Percentiles rank a stretch among this genome's conserved stretches.
phyloP scores from a whole-genome alignment of 2,797 vertebrate species.

The Brotula barbata region DNA sequence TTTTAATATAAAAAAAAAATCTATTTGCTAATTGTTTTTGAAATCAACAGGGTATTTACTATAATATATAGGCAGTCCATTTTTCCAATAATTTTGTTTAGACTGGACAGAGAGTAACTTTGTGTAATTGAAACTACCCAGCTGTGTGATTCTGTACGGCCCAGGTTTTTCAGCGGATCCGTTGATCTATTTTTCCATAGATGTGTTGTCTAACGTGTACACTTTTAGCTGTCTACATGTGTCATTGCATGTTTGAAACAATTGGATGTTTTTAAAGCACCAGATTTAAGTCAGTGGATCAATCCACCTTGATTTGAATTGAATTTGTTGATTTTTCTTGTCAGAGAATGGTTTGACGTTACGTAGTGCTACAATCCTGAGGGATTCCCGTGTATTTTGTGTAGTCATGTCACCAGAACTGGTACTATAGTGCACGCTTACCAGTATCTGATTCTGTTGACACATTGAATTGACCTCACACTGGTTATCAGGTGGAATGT shows the following conservation, averaged over 20 bases:
- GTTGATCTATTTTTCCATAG: constrained; percentile 49
- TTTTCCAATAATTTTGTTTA: constrained; percentile 63
- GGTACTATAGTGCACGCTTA: neutral
- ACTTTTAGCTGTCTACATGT: constrained; percentile 34
- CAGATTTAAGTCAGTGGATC: constrained; percentile 33
- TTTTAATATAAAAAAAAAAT: constrained; percentile 87
- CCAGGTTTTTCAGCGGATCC: constrained; percentile 39
- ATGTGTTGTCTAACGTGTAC: constrained; percentile 51
- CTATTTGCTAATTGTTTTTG: constrained; percentile 83
- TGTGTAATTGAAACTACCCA: constrained; percentile 61
- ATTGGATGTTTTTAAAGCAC: constrained; percentile 21
- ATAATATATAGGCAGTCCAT: constrained; percentile 71
- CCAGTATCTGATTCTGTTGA: constrained; percentile 18
- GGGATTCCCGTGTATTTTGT: constrained; percentile 18
- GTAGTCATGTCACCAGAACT: constrained; percentile 35
- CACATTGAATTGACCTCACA: constrained; percentile 6
- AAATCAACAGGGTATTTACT: constrained; percentile 85
- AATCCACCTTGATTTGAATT: constrained; percentile 30
- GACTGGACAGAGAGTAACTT: constrained; percentile 74
- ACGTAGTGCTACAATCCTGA: constrained; percentile 21
- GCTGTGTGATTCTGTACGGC: constrained; percentile 49
- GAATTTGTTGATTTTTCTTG: constrained; percentile 28
- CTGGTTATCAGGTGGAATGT: constrained; percentile 29
- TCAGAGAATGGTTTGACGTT: constrained; percentile 22
- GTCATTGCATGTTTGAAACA: constrained; percentile 34